Evolutionary conservation across 2,888 invertebrate genomes (phyloP).

Genomic region (Thymelicus lineola): DNA sequence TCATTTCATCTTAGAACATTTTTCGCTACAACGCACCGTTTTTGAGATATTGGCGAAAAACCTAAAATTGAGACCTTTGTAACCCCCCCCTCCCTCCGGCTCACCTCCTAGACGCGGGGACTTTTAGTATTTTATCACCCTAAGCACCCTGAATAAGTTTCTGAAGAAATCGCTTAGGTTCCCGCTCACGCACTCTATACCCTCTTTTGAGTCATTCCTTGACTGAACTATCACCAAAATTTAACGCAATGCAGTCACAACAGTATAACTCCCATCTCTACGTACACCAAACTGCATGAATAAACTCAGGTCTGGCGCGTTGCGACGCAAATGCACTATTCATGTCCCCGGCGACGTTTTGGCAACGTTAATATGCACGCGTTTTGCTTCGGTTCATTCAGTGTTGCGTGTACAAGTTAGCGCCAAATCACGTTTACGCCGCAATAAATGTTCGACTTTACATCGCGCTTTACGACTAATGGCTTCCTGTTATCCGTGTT

Average conservation of each 20-base stretch:
- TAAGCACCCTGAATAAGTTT: too few relatives aligned
- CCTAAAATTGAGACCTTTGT: too few relatives aligned
- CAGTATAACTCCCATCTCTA: not conserved
- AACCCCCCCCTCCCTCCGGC: too few relatives aligned
- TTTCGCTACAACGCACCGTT: too few relatives aligned
- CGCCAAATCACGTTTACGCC: slow-evolving; percentile 35
- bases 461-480: slow-evolving; percentile 19
- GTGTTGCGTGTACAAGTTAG: slow-evolving; percentile 25
- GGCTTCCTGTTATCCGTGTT: slow-evolving; percentile 28
- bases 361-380: slow-evolving; percentile 21
- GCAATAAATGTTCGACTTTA: slow-evolving; percentile 25
- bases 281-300: slow-evolving; percentile 2
- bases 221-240: not conserved
- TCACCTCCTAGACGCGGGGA: too few relatives aligned
- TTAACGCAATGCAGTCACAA: not conserved
- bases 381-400: slow-evolving; percentile 18
- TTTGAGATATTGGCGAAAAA: too few relatives aligned
- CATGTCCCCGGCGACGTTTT: slow-evolving; percentile 21
- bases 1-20: too few relatives aligned
- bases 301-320: slow-evolving; percentile 3
- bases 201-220: too few relatives aligned
- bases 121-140: too few relatives aligned
- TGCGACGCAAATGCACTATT: slow-evolving; percentile 20
- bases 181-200: too few relatives aligned
- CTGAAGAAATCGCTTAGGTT: too few relatives aligned